Evolutionary conservation across 2,888 invertebrate genomes (phyloP).

Genomic region (Lasioglossum vierecki): DNA sequence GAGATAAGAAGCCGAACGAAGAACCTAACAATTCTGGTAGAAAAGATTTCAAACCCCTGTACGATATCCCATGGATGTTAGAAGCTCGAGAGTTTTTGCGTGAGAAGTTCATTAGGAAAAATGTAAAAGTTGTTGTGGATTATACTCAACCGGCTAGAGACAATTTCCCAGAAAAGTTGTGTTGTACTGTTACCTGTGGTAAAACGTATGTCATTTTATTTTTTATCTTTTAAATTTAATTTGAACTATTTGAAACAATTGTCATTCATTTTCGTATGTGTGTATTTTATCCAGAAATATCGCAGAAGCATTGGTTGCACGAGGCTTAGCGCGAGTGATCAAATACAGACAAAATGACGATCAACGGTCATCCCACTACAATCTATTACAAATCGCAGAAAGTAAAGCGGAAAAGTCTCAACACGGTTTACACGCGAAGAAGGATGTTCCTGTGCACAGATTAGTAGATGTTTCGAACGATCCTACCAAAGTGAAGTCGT

Average conservation of each 20-base stretch:
- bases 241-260: not conserved
- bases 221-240: not conserved
- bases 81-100: slow-evolving; percentile 98
- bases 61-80: slow-evolving; percentile 99
- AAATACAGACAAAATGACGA: slow-evolving; percentile 98
- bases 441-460: slow-evolving; percentile 93
- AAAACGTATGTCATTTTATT: slow-evolving; percentile 87
- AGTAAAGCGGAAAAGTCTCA: slow-evolving; percentile 94
- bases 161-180: slow-evolving; percentile 96
- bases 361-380: slow-evolving; percentile 96
- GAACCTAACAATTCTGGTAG: slow-evolving; percentile 89
- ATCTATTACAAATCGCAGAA: slow-evolving; percentile 96
- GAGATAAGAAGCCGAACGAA: slow-evolving; percentile 86
- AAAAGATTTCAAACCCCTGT: slow-evolving; percentile 94
- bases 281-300: slow-evolving; percentile 89
- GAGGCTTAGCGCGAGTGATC: slow-evolving; percentile 96
- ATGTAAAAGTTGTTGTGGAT: slow-evolving; percentile 95
- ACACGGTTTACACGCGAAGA: slow-evolving; percentile 94
- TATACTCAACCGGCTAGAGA: slow-evolving; percentile 98
- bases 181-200: slow-evolving; percentile 95
- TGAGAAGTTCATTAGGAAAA: slow-evolving; percentile 97
- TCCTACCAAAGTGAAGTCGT: slow-evolving; percentile 93
- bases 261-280: not conserved
- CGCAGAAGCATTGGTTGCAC: slow-evolving; percentile 95
- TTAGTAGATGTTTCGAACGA: slow-evolving; percentile 95